Conservation (phyloP, 2,113 vertebrate genomes). For the Nipponia nippon region DNA sequence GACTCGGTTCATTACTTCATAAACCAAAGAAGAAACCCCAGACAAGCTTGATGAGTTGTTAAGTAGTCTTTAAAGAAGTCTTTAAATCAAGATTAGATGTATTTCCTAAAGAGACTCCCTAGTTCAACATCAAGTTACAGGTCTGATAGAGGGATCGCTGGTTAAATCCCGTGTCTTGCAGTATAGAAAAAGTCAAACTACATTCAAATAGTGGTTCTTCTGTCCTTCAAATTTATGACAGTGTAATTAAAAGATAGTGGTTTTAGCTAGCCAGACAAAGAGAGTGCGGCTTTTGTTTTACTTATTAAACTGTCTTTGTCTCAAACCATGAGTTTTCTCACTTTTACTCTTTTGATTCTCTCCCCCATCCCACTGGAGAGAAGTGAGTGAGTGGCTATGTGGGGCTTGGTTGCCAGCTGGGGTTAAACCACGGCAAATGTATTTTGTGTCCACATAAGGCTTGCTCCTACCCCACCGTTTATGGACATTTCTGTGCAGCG, state of each 20-base stretch:
- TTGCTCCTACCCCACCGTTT: neutral
- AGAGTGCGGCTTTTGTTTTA: neutral
- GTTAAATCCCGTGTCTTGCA: neutral
- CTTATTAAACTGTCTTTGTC: no score
- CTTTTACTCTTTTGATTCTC: no score
- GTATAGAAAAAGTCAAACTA: neutral
- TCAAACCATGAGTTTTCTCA: no score
- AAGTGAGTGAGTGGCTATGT: no score
- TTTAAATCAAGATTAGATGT: slow-evolving; percentile 59
- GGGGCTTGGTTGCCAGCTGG: no score
- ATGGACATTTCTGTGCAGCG: neutral
- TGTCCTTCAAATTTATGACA: neutral
- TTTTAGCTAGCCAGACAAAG: neutral
- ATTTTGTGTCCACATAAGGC: neutral
- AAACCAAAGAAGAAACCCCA: slow-evolving; percentile 55
- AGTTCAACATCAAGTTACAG: neutral
- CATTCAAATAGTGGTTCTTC: neutral
- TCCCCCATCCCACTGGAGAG: no score
- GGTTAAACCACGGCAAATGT: no score
- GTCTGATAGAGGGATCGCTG: neutral
- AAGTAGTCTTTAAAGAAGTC: slow-evolving; percentile 64
- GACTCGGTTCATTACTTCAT: slow-evolving; percentile 64
- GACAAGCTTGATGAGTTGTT: slow-evolving; percentile 65
- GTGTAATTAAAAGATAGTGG: neutral
- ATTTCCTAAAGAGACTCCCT: slow-evolving; percentile 20